A percentile compares a stretch with the other conserved stretches of the same genome.
Evolutionary conservation across 2,888 invertebrate genomes (phyloP).

Genomic region (Drosophila fungiperda): DNA sequence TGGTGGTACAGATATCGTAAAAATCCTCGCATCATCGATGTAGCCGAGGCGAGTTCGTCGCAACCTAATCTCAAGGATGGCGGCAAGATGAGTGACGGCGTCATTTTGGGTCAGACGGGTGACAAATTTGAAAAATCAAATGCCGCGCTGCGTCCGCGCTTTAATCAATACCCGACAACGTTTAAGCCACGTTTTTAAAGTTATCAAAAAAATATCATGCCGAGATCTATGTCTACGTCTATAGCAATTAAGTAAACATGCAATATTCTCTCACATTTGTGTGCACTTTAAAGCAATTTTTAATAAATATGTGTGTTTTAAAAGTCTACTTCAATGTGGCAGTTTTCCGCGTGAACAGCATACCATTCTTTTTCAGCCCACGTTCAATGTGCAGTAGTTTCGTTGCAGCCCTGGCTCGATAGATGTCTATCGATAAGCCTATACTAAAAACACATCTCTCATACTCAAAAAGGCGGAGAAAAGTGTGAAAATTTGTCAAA

Average conservation of each 20-base stretch:
- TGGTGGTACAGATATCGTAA: constrained; percentile 95
- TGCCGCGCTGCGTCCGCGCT: constrained; percentile 82
- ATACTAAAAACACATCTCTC: constrained; percentile 44
- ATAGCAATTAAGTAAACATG: constrained; percentile 27
- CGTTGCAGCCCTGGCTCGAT: constrained; percentile 37
- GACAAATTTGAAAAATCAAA: constrained; percentile 83
- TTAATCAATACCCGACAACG: constrained; percentile 82
- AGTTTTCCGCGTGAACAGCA: background rate
- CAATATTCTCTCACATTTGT: constrained; percentile 36
- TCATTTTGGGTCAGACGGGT: constrained; percentile 81
- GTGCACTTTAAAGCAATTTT: constrained; percentile 54
- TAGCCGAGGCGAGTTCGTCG: constrained; percentile 86
- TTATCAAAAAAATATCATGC: constrained; percentile 11
- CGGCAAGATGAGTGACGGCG: constrained; percentile 79
- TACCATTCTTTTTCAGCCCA: background rate
- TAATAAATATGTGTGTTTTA: constrained; percentile 24
- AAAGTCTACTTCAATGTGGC: background rate
- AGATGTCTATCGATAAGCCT: constrained; percentile 38
- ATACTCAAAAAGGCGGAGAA: constrained; percentile 52
- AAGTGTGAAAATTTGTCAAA: constrained; percentile 58
- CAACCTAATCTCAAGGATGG: constrained; percentile 55
- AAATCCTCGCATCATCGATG: constrained; percentile 87
- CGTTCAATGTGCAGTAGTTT: background rate
- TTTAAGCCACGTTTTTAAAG: constrained; percentile 83
- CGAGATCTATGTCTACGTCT: constrained; percentile 65